Conservation (phyloP, 2,113 vertebrate species). For the Microtus pennsylvanicus region DNA sequence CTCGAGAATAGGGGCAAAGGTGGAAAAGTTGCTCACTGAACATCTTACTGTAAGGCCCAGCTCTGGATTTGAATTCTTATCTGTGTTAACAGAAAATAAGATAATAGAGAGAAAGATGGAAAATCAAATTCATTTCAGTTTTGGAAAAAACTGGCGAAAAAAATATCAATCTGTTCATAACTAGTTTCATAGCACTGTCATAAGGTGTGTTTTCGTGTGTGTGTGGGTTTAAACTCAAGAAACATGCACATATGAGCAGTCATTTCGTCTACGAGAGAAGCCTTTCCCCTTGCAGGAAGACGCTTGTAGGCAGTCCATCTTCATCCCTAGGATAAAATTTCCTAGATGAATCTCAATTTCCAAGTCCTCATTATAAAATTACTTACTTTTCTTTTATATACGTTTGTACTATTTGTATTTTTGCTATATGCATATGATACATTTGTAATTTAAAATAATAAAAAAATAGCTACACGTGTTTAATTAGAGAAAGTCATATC, state of each 20-base stretch:
- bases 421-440: background rate
- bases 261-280: background rate
- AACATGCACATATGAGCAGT: background rate
- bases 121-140: background rate
- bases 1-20: fast-evolving
- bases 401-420: background rate
- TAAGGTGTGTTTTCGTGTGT: background rate
- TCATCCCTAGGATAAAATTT: background rate
- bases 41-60: background rate
- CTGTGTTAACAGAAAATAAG: background rate
- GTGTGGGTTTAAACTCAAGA: background rate
- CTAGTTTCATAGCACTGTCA: background rate
- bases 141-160: background rate
- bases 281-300: background rate
- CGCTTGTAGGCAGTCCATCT: background rate
- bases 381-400: slow-evolving; percentile 14
- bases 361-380: background rate
- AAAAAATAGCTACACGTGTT: background rate
- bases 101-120: background rate
- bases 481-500: background rate
- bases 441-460: slow-evolving; percentile 41
- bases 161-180: background rate
- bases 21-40: background rate
- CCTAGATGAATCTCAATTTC: background rate
- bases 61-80: background rate